phyloP scores from a whole-genome alignment of 2,113 vertebrate genomes.

The Rhinogobius similis region DNA sequence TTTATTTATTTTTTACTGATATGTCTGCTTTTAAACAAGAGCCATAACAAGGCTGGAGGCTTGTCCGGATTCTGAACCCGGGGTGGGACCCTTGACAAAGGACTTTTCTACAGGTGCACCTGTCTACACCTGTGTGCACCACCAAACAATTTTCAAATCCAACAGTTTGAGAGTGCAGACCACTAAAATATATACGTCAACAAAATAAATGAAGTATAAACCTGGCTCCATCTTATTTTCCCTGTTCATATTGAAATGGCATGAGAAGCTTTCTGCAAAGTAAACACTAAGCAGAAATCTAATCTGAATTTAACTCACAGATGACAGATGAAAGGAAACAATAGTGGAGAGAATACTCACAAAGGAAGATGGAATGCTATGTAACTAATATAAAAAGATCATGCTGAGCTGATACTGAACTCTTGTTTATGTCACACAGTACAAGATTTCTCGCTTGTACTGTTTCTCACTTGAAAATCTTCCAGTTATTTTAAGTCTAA shows the following conservation, averaged over 20 bases:
- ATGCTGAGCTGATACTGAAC: background rate
- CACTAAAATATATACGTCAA: background rate
- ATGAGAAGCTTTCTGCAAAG: background rate
- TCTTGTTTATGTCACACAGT: constrained; percentile 2
- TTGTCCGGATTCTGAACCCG: too few relatives aligned
- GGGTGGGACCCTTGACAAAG: too few relatives aligned
- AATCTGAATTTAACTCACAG: constrained; percentile 30
- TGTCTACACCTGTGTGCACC: background rate
- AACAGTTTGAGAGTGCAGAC: too few relatives aligned
- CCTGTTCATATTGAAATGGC: background rate
- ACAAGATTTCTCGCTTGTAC: constrained; percentile 9
- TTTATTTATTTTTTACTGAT: too few relatives aligned
- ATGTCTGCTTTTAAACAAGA: too few relatives aligned
- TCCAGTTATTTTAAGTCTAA: constrained; percentile 4
- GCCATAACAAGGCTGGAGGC: too few relatives aligned
- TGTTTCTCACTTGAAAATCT: background rate
- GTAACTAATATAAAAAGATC: constrained; percentile 19
- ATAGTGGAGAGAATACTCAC: constrained; percentile 29
- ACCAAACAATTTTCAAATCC: background rate
- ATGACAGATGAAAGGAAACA: constrained; percentile 7
- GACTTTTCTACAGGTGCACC: background rate
- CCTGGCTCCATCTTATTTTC: background rate
- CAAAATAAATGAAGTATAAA: background rate
- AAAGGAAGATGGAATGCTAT: constrained; percentile 32
- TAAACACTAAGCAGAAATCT: constrained; percentile 10